phyloP scores from a whole-genome alignment of 2,797 vertebrate species.

The Phalloptychus januarius region DNA sequence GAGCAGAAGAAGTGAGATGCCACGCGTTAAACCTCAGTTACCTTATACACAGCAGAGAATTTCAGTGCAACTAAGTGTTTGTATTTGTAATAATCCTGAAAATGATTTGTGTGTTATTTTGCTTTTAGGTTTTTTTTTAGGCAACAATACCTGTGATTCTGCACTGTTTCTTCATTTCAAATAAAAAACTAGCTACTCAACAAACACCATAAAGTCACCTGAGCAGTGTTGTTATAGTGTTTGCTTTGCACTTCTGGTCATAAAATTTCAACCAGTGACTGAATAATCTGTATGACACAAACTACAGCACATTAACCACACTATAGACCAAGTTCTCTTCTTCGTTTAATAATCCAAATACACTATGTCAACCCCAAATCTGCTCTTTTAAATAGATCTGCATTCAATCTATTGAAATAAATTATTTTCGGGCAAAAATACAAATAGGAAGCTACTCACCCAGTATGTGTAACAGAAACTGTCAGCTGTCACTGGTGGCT shows the following conservation, averaged over 20 bases:
- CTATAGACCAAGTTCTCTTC: not conserved
- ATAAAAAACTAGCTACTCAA: not conserved
- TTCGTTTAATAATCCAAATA: not conserved
- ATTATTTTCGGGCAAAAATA: conserved; percentile 2
- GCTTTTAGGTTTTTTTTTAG: not conserved
- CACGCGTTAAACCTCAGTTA: not conserved
- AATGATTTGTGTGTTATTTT: not conserved
- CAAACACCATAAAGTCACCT: not conserved
- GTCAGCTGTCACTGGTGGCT: conserved; percentile 42
- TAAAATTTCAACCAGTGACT: not conserved
- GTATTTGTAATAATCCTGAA: not conserved
- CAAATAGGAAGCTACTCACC: conserved; percentile 44
- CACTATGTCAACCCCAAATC: not conserved
- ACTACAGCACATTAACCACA: not conserved
- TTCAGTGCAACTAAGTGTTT: not conserved
- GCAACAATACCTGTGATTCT: no score
- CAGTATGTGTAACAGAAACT: conserved; percentile 19
- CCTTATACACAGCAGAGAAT: not conserved
- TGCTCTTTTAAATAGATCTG: not conserved
- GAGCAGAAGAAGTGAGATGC: not conserved
- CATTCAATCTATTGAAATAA: not conserved
- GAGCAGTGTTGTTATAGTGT: not conserved
- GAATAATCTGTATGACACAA: not conserved
- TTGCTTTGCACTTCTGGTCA: not conserved
- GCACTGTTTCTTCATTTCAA: not conserved